Evolutionary conservation across 2,797 vertebrate genomes (phyloP).

Genomic region (Malacoctenus gilli): DNA sequence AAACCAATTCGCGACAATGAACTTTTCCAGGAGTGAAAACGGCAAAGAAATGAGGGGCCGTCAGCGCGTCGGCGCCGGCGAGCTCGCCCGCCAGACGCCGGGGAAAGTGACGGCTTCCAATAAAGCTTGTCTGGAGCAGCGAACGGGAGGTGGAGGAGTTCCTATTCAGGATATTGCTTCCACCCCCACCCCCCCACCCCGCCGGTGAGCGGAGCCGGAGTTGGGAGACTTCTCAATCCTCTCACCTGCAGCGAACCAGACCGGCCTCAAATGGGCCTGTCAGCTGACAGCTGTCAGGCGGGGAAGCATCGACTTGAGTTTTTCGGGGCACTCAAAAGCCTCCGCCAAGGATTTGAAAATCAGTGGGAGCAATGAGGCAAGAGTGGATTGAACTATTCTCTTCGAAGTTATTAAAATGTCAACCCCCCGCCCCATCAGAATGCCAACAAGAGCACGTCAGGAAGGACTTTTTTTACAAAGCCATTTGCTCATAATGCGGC

Average conservation of each 20-base stretch:
- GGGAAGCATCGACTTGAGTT: not conserved
- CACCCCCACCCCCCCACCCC: too few species aligned
- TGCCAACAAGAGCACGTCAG: not conserved
- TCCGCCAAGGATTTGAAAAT: slow-evolving; percentile 10
- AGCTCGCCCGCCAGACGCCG: not conserved
- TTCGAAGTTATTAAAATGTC: slow-evolving; percentile 13
- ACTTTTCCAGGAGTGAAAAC: not conserved
- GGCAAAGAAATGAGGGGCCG: slow-evolving; percentile 6
- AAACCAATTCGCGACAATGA: not conserved
- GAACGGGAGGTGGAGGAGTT: slow-evolving; percentile 8
- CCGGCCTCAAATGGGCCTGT: slow-evolving; percentile 30
- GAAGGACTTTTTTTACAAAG: not conserved
- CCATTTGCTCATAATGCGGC: slow-evolving; percentile 5
- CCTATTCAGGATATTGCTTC: slow-evolving; percentile 51
- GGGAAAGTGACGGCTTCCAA: slow-evolving; percentile 24
- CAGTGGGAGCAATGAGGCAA: slow-evolving; percentile 1
- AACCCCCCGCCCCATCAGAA: not conserved
- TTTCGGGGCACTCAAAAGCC: slow-evolving; percentile 13
- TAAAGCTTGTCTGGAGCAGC: slow-evolving; percentile 15
- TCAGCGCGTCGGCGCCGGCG: not conserved
- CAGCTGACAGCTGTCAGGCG: slow-evolving; percentile 15
- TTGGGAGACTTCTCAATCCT: slow-evolving; percentile 21
- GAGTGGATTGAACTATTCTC: slow-evolving; percentile 16
- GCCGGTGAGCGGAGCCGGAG: slow-evolving; percentile 7
- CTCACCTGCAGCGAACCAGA: slow-evolving; percentile 23